Evolutionary conservation across 37 sponge, comb jelly and placozoan genomes (phyloP).

Genomic region (Tethya wilhelma): DNA sequence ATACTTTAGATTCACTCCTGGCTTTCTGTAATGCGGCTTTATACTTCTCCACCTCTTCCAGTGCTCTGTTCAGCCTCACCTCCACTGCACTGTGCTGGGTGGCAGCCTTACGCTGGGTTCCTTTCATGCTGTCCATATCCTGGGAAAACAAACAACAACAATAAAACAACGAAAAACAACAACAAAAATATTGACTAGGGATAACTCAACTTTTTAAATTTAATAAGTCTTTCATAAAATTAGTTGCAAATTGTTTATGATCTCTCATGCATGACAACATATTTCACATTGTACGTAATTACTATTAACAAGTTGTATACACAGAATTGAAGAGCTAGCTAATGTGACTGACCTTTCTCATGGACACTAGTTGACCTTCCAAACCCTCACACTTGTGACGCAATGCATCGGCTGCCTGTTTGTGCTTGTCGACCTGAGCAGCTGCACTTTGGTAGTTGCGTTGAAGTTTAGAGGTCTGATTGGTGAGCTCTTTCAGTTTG

Average conservation of each 20-base stretch:
- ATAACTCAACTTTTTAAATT: neutral
- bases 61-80: slow-evolving; percentile 91
- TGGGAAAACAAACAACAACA: too few species aligned
- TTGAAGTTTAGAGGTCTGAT: slow-evolving; percentile 59
- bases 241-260: too few species aligned
- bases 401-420: slow-evolving; percentile 52
- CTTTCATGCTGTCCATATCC: slow-evolving; percentile 84
- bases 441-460: slow-evolving; percentile 38
- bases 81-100: slow-evolving; percentile 83
- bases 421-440: slow-evolving; percentile 76
- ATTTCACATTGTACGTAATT: too few species aligned
- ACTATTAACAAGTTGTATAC: too few species aligned
- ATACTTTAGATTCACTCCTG: slow-evolving; percentile 73
- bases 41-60: slow-evolving; percentile 94
- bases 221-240: neutral
- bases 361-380: slow-evolving; percentile 70
- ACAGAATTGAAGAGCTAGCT: neutral
- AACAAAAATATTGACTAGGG: too few species aligned
- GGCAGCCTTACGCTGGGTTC: slow-evolving; percentile 71
- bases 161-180: too few species aligned
- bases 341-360: slow-evolving; percentile 72
- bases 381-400: slow-evolving; percentile 72
- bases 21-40: slow-evolving; percentile 69
- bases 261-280: too few species aligned
- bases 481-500: slow-evolving; percentile 45